Evolutionary conservation across 2,113 vertebrate genomes (phyloP), one percentile per base, ranked within the genome.

Genomic region (Phocoena phocoena): DNA sequence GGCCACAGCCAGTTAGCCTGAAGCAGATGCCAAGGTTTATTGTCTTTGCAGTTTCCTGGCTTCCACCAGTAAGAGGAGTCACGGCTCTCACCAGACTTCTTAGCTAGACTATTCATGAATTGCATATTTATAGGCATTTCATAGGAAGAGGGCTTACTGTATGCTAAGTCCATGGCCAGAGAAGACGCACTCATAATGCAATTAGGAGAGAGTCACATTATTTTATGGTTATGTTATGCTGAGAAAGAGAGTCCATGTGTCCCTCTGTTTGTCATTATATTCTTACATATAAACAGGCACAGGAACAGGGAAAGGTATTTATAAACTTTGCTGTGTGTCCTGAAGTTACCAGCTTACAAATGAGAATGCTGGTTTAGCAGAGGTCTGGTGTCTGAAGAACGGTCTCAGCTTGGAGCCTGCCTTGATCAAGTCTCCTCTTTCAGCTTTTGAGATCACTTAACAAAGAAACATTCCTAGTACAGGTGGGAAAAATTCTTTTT

Each of bases 1-100:
- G 67, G 80, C 84, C 44, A 53, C 60, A 85, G 80, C 76, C 88
- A 33, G 65, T 89, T 73, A 71, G 81, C 85, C 71, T 91, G 60
- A 31, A 97, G 90, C 90, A 91, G 88, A 95, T 4, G 6, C 86
- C 73, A 74, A 31, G 58, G 88, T 97, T 97, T 95, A 96, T 96
- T 95, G 88, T 96, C 91, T 95, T 93, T 94, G 91, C 77, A 83
- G 86, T 93, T 97, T 97, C 95, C 93, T 87, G 82, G 82, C 65
- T 65, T 97, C 60, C n/a, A 31, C 25, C 65, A 73, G 95, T 82
- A 77, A 87, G 58, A 87, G 50, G 88, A 95, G 60, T 81, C 94
- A 73, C 41, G 86, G 77, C 71, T 90, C 25, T 94, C 67, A 77
- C 81, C 77, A 97, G 89, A 90, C 38, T 81, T 88, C 73, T 92